These are phyloP conservation scores for Odiellus spinosus DNA, from an alignment of 2,888 invertebrate species.

Conservation along the genomic window DNA sequence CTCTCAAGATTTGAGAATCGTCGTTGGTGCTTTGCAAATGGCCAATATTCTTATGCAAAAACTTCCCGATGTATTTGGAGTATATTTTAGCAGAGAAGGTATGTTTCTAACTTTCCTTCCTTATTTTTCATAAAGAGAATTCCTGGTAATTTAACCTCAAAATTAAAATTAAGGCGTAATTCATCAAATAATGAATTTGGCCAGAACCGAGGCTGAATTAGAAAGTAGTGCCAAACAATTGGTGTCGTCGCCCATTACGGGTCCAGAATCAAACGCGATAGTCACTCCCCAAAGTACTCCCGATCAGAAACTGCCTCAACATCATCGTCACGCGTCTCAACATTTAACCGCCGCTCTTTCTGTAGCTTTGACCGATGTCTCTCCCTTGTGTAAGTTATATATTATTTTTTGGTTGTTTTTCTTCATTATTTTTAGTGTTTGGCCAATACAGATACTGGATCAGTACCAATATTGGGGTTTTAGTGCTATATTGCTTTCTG, in stretches of 20 bases:
- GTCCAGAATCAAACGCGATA: too few relatives aligned
- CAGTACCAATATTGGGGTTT: not conserved
- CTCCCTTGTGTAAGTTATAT: constrained; percentile 1
- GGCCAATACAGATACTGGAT: not conserved
- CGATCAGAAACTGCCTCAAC: not conserved
- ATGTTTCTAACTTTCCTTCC: constrained; percentile 5
- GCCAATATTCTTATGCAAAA: constrained; percentile 93
- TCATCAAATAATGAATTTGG: constrained; percentile 61
- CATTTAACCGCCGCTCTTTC: constrained; percentile 1
- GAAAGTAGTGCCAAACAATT: too few relatives aligned
- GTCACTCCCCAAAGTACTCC: too few relatives aligned
- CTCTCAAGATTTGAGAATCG: constrained; percentile 85
- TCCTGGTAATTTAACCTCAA: not conserved
- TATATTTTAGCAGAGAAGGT: constrained; percentile 91
- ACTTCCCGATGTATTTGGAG: constrained; percentile 81
- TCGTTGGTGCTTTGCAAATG: constrained; percentile 92
- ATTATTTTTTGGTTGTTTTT: too few relatives aligned
- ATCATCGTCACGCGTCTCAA: not conserved
- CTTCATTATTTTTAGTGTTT: not conserved
- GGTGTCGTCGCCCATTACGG: too few relatives aligned
- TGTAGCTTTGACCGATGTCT: too few relatives aligned
- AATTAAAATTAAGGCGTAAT: constrained; percentile 44
- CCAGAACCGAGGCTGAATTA: constrained; percentile 44
- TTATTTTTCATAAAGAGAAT: not conserved
- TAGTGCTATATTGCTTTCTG: too few relatives aligned